Conservation (phyloP, 2,113 vertebrate species). For the Clupea harengus region DNA sequence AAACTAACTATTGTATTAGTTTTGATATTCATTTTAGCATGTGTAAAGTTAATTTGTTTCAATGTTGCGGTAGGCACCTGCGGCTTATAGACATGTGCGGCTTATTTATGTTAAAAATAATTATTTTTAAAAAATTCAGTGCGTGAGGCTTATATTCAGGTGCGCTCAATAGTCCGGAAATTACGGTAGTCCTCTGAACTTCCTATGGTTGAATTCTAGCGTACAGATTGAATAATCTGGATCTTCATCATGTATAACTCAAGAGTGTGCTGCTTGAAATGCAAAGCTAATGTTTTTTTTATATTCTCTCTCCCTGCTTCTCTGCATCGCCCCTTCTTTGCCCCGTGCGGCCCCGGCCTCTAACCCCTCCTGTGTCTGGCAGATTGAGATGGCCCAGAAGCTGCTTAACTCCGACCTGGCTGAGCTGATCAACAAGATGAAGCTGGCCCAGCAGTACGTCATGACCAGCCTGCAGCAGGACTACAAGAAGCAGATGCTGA, state of each 20-base stretch:
- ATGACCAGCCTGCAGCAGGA: constrained; percentile 89
- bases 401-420: constrained; percentile 85
- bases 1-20: too few species aligned
- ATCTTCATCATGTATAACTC: too few species aligned
- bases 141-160: too few species aligned
- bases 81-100: too few species aligned
- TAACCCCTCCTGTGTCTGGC: not conserved
- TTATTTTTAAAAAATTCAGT: too few species aligned
- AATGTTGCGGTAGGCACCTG: too few species aligned
- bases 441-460: constrained; percentile 89
- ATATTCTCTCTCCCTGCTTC: not conserved
- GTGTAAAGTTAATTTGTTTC: too few species aligned
- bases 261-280: not conserved
- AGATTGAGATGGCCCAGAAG: constrained; percentile 97
- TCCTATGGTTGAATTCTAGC: not conserved
- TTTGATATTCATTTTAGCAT: too few species aligned
- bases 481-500: constrained; percentile 90
- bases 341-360: too few species aligned
- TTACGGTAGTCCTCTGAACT: not conserved
- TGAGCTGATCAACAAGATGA: constrained; percentile 95
- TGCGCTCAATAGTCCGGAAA: too few species aligned
- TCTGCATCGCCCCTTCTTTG: not conserved
- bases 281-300: not conserved
- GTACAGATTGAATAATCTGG: too few species aligned
- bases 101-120: too few species aligned